Evolutionary conservation across 2,113 vertebrate species (phyloP).

Genomic region (Brienomyrus longianalis): DNA sequence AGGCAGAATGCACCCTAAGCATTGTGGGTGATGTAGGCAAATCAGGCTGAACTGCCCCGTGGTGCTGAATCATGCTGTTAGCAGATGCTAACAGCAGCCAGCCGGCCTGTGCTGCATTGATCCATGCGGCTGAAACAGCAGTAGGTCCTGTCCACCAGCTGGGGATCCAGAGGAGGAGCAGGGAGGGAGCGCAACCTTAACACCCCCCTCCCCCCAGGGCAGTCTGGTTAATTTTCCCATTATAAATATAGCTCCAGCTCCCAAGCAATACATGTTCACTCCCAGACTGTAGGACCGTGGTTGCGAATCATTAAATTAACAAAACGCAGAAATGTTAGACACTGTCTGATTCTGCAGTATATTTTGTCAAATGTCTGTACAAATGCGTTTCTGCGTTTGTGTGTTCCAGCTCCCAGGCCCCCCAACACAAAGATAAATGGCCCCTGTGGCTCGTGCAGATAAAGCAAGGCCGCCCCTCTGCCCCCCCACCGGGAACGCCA

Average conservation of each 20-base stretch:
- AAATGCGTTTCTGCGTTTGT: neutral
- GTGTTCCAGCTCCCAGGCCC: neutral
- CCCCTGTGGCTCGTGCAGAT: neutral
- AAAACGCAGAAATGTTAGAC: neutral
- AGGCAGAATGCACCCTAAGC: neutral
- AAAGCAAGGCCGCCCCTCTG: neutral
- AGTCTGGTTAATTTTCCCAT: neutral
- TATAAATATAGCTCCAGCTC: neutral
- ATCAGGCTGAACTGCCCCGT: neutral
- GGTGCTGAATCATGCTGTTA: neutral
- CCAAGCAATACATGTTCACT: neutral
- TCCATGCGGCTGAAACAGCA: neutral
- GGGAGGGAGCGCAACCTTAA: neutral
- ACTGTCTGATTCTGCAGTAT: too few relatives aligned
- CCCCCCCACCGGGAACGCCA: neutral
- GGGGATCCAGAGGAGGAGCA: neutral
- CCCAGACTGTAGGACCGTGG: neutral
- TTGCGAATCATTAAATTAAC: neutral
- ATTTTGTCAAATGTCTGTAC: neutral
- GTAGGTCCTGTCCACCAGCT: neutral
- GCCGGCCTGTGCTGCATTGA: neutral
- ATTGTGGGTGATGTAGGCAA: neutral
- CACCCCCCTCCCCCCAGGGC: too few relatives aligned
- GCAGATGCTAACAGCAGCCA: neutral
- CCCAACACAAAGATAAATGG: neutral